Conservation (phyloP, 2,797 vertebrate genomes). For the Chelonia mydas region DNA sequence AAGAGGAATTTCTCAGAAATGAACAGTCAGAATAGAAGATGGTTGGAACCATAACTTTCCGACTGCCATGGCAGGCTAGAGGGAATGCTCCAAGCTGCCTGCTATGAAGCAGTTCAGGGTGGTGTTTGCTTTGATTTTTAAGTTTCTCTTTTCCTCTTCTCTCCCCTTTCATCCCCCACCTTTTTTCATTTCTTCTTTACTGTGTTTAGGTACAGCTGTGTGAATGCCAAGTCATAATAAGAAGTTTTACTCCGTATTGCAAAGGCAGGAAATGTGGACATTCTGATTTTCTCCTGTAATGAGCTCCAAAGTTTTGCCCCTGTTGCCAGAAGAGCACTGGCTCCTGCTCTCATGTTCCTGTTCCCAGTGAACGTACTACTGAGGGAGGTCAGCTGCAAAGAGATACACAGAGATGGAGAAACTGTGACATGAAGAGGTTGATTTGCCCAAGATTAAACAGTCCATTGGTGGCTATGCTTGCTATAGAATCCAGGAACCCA, state of each 20-base stretch:
- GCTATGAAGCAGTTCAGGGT: neutral
- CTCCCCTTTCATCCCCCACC: neutral
- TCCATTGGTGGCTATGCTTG: neutral
- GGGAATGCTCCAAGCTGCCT: neutral
- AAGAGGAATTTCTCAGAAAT: neutral
- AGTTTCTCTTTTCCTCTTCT: neutral
- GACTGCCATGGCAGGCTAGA: neutral
- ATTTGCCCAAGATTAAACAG: neutral
- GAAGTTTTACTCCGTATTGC: accelerated
- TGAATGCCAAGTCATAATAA: neutral
- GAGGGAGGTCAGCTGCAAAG: neutral
- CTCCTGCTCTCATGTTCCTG: neutral
- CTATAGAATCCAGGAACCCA: neutral
- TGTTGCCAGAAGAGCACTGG: neutral
- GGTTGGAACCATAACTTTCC: neutral
- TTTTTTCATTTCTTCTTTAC: neutral
- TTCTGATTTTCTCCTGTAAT: neutral
- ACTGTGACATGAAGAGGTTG: neutral
- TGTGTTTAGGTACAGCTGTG: neutral
- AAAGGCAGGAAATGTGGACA: neutral
- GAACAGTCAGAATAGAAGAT: slow-evolving; percentile 1
- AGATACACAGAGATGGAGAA: neutral
- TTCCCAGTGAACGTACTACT: neutral
- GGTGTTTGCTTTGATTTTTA: neutral
- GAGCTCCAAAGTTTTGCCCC: neutral